Evolutionary conservation across 2,113 vertebrate species (phyloP).

Genomic region (Cricetomys ansorgei): DNA sequence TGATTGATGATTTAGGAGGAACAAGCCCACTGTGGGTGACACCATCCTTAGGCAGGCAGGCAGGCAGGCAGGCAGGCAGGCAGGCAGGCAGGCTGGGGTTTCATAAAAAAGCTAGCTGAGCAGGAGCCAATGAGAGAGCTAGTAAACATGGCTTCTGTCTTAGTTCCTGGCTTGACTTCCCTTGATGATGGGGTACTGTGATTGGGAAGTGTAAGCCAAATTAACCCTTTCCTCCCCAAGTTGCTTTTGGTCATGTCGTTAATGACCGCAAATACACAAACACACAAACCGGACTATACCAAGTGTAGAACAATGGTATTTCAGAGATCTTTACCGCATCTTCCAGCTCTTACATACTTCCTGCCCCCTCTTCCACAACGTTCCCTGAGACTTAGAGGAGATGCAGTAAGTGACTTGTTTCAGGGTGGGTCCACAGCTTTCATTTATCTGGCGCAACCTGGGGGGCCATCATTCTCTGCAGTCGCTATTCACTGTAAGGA

Average conservation of each 20-base stretch:
- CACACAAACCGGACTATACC: neutral
- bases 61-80: no score
- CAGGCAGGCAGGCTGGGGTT: no score
- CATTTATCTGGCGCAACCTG: neutral
- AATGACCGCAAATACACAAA: neutral
- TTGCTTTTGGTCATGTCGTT: neutral
- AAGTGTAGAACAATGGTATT: neutral
- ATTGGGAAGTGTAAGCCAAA: neutral
- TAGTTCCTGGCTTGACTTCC: neutral
- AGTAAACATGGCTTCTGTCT: neutral
- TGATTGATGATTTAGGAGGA: neutral
- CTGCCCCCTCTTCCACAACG: no score
- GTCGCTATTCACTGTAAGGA: neutral
- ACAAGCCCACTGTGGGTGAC: neutral
- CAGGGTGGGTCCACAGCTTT: no score
- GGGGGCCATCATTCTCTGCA: neutral
- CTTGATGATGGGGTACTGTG: neutral
- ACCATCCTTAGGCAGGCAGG: no score
- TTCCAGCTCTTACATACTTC: no score
- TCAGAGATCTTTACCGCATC: neutral
- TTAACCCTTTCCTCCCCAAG: neutral
- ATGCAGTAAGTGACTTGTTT: neutral
- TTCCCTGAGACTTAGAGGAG: neutral
- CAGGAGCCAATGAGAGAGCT: neutral
- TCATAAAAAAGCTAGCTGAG: neutral